Base-by-base conservation (phyloP, 2,113 vertebrate species). In the Nibea coibor region DNA sequence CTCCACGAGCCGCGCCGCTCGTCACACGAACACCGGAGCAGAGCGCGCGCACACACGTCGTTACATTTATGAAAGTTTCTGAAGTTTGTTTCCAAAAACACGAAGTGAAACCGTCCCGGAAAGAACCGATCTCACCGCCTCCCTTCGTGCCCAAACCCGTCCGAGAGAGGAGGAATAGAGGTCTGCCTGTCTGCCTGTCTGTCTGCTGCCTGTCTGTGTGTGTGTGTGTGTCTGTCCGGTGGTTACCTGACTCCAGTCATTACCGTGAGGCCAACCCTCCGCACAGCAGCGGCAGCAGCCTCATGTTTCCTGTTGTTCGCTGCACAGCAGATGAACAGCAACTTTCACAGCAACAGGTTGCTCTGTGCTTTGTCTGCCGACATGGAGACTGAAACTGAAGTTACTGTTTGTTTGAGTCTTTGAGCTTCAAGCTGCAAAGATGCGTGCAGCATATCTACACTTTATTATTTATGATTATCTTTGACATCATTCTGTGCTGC, bases 231-330 rank as follows among this genome's bases (percentile, higher is more conserved):
- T 39, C 7, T 39, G 35, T 39, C 35, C 65, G 78, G 15, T 16
- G 85, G 90, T 92, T 94, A 93, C 92, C 93, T 93, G 92, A 93
- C 90, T 93, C 91, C 88, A 58, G 82, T 86, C 71, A 69, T 68
- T 72, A 71, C 70, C 1, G 83, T 19, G 88, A 83, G 92, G 79
- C 82, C 89, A 80, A 59, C 85, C 89, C 87, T 84, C 85, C 75
- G 24, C 56, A 53, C 84, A 61, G 58, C 72, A 24, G 75, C 1
- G 5, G 31, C 80, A 28, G 57, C 85, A 43, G 87, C 87, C 61
- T 89, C 83, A 79, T 64, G 89, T 85, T 90, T 89, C 89, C 91
- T 91, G 90, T 88, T 90, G 81, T 89, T 86, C 45, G 42, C 56
- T 45, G 62, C 76, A 68, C 7, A 78, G 67, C 65, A 53, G 26